These are phyloP conservation scores for Pseudanteris insignis DNA, from an alignment of 2,888 invertebrate species.

Conservation along the genomic window DNA sequence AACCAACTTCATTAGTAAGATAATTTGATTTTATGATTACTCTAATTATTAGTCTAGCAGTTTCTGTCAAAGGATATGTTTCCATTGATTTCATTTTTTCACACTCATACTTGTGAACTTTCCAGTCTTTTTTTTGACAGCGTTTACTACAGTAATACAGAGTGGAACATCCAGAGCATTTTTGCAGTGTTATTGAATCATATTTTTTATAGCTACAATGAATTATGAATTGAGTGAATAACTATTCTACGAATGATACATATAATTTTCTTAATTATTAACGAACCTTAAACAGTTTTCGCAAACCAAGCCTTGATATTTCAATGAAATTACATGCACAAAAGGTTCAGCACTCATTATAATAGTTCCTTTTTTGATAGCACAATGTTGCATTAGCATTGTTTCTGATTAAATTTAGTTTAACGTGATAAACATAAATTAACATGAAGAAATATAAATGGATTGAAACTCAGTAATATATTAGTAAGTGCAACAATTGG, in stretches of 20 bases:
- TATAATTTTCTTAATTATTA: not conserved
- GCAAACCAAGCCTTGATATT: conserved; percentile 9
- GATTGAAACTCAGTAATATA: no score
- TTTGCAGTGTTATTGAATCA: not conserved
- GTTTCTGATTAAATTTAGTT: no score
- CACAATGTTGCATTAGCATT: no score
- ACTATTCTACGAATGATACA: not conserved
- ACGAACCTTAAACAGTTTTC: conserved; percentile 22
- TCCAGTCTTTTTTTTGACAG: conserved; percentile 87
- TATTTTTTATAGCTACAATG: not conserved
- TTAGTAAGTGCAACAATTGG: no score
- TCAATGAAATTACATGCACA: conserved; percentile 14
- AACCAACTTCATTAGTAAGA: conserved; percentile 74
- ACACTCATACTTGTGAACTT: conserved; percentile 85
- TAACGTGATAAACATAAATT: no score
- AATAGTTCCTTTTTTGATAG: conserved; percentile 2
- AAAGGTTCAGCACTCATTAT: conserved; percentile 25
- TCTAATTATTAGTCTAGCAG: conserved; percentile 81
- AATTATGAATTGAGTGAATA: no score
- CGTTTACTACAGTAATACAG: conserved; percentile 82
- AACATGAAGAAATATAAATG: no score
- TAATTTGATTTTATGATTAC: conserved; percentile 77
- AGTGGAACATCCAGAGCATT: conserved; percentile 72
- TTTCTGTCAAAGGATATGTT: conserved; percentile 78
- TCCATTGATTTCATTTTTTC: conserved; percentile 68